Conservation (phyloP, 2,797 vertebrate species). For the Mico argentatus region DNA sequence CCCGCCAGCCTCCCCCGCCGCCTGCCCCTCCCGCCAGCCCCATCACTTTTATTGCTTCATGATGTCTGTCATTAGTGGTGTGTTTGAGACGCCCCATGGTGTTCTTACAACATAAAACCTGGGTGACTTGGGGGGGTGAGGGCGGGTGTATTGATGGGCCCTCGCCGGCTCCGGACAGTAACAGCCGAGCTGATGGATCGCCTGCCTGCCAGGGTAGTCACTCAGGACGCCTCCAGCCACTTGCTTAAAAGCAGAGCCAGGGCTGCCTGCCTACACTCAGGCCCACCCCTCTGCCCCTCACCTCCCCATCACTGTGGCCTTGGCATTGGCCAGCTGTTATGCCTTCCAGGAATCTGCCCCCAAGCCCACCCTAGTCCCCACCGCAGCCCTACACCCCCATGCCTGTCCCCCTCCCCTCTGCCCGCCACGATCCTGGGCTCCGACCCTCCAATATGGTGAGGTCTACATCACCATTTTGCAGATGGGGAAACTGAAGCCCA, state of each 20-base stretch:
- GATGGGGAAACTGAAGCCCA: not conserved
- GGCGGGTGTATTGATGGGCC: not conserved
- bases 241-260: not conserved
- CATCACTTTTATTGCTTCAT: constrained; percentile 56
- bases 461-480: not conserved
- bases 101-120: constrained; percentile 69
- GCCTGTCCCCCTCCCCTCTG: too few species aligned
- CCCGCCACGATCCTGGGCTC: not conserved
- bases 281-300: not conserved
- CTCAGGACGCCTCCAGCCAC: not conserved
- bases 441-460: rapidly evolving
- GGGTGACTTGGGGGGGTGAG: not conserved
- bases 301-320: not conserved
- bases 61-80: constrained; percentile 67
- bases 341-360: not conserved
- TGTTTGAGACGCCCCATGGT: constrained; percentile 50
- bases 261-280: not conserved
- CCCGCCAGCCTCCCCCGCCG: not conserved
- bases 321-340: not conserved
- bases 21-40: not conserved
- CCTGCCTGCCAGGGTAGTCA: not conserved
- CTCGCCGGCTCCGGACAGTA: constrained; percentile 17
- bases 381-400: not conserved
- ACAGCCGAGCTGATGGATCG: constrained; percentile 31
- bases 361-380: not conserved